Percentiles rank a stretch among this genome's conserved stretches.
Conservation (phyloP, 1,140 invertebrate species). For the Drosophila hydei region DNA sequence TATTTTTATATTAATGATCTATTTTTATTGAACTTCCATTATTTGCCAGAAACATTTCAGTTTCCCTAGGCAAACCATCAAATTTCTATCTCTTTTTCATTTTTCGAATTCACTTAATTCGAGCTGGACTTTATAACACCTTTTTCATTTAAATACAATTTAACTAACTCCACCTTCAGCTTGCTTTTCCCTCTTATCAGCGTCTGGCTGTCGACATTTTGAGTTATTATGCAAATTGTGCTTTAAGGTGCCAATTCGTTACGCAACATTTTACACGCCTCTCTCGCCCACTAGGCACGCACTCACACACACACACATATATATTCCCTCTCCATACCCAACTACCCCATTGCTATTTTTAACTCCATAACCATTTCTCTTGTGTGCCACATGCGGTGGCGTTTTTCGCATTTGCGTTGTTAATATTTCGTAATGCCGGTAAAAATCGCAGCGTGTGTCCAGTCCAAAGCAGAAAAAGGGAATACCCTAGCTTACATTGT, state of each 20-base stretch:
- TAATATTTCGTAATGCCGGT: slow-evolving; percentile 79
- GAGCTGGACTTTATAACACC: no score
- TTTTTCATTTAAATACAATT: no score
- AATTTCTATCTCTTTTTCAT: no score
- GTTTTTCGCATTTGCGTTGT: slow-evolving; percentile 64
- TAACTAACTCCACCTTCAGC: background rate
- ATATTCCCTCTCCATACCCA: background rate
- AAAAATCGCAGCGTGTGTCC: slow-evolving; percentile 74
- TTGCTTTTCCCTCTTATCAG: background rate
- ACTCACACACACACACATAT: background rate
- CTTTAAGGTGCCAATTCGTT: slow-evolving; percentile 38
- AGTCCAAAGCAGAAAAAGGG: slow-evolving; percentile 6
- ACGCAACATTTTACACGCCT: background rate
- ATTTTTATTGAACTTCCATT: no score
- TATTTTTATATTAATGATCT: no score
- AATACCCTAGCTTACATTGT: slow-evolving; percentile 48
- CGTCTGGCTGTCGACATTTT: background rate
- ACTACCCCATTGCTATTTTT: slow-evolving; percentile 24
- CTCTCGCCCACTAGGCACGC: background rate
- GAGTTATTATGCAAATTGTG: slow-evolving; percentile 24
- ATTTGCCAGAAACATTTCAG: no score
- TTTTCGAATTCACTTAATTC: no score
- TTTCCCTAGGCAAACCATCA: no score
- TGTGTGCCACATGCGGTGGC: slow-evolving; percentile 37
- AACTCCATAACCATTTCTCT: slow-evolving; percentile 42